Evolutionary conservation across 2,888 invertebrate species (phyloP), one percentile per base, ranked within the genome.

Genomic region (Trachelus troglodyta): DNA sequence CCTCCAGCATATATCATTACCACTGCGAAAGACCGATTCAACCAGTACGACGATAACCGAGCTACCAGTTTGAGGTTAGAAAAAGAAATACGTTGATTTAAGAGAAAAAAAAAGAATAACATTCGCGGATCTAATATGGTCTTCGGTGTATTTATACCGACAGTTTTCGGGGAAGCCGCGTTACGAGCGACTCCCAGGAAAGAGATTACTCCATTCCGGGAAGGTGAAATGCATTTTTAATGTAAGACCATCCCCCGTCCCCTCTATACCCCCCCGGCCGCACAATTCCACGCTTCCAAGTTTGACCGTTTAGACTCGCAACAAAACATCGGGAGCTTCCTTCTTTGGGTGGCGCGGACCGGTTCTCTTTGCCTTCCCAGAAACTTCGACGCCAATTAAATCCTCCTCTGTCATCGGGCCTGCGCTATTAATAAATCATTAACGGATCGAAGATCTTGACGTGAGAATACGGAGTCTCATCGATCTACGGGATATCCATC

Each of bases 161-260:
- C 6, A 23, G 71, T 15, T 71, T 71, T 71, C 71, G 71, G 34
- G 71, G 71, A 71, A 71, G 31, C 31, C 71, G 33, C 71, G 71
- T 31, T 33, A 31, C 30, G 31, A 75, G 34, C 40, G n/a, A 75
- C 74, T 77, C 71, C 75, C 74, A 34, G 75, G 75, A 77, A 75
- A 34, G 56, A 77, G 75, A 77, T 75, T 69, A 40, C 34, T 77
- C 33, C 9, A 33, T 73, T 75, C 77, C 40, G 12, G 33, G 77
- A 71, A 75, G 56, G 34, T 33, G 11, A 75, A 77, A 77, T 77
- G 77, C 77, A 75, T 75, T 75, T 77, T 77, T 77, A 75, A 75
- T 56, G 77, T 71, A 71, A 71, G 31, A 71, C 31, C 71, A 0
- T 0, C 2, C 71, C 6, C 12, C 71, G 4, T 9, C 1, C 4